Evolutionary conservation across 2,888 invertebrate genomes (phyloP), one percentile per base, ranked within the genome.

Genomic region (Heterodera filipjevi): DNA sequence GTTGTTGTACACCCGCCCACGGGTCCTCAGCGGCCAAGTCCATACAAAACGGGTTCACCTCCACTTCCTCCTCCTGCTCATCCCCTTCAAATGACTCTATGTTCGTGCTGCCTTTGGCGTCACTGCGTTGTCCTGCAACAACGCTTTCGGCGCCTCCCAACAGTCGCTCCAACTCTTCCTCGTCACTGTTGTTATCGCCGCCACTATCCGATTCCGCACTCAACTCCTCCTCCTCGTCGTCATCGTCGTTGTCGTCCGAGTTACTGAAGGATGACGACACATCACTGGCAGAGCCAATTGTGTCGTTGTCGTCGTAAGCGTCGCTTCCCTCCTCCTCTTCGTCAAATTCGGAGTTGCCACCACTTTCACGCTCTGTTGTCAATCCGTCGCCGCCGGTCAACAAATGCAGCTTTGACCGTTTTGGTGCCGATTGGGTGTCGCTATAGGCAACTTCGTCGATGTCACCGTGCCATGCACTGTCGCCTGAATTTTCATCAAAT

Each of bases 11-110:
- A 30, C 44, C 30, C 14, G 94, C 92, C 94, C 94, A 94, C 0
- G 94, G 94, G 90, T 94, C 94, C 92, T 59, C 90, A 84, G 90
- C 90, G 68, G 90, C 90, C n/a, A 90, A 90, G 44, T 90, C 95
- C 74, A 93, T 93, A 89, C 93, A 94, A 89, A 94, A 95, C n/a
- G 95, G 96, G 91, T 96, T 96, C 90, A 95, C 95, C 91, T 95
- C 95, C 80, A 93, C 93, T 30, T 30, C 59, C 10, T 44, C 77
- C 12, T 39, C 95, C 91, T 95, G 95, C 80, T 93, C 93, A 22
- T 27, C 53, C 3, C 30, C 73, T 8, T 71, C 77, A 22, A 73
- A 59, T 30, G 71, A 79, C 16, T 73, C 80, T 30, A 68, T 66
- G 27, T 44, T 64, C 32, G 70, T 78, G 33, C 27, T 66, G 66